Conservation (phyloP, 2,888 invertebrate species). For the Heliconius hortense region DNA sequence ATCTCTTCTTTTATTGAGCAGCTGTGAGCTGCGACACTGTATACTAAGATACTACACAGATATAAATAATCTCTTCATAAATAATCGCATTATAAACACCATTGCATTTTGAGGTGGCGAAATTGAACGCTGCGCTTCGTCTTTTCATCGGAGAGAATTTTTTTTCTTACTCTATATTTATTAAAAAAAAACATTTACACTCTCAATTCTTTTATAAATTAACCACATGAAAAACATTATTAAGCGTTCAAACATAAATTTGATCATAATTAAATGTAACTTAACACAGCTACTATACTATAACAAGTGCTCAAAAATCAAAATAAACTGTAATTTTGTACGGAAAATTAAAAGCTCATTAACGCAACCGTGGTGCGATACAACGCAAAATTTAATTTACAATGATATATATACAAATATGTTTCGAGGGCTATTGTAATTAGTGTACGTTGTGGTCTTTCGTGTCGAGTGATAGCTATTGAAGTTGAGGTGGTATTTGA, state of each 20-base stretch:
- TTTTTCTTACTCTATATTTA: too few species aligned
- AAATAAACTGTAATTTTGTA: background rate
- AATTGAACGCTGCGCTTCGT: too few species aligned
- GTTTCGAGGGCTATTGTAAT: slow-evolving; percentile 12
- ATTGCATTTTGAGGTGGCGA: too few species aligned
- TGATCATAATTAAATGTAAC: background rate
- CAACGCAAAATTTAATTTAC: slow-evolving; percentile 13
- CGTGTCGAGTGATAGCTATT: slow-evolving; percentile 3
- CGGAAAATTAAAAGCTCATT: slow-evolving; percentile 12
- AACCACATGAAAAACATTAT: background rate
- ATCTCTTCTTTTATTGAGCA: slow-evolving; percentile 6
- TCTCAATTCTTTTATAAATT: too few species aligned
- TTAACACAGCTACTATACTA: background rate
- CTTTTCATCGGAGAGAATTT: too few species aligned
- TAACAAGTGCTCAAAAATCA: background rate
- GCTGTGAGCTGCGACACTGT: background rate
- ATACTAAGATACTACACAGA: background rate
- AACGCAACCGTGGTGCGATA: background rate
- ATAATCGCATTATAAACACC: background rate
- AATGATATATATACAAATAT: slow-evolving; percentile 19
- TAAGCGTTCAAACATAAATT: background rate
- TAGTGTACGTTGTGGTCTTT: slow-evolving; percentile 18
- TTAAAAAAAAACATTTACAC: too few species aligned
- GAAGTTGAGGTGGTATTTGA: background rate
- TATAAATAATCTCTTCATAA: background rate